Conservation (phyloP, 2,888 invertebrate species). For the Macrosiphum euphorbiae region DNA sequence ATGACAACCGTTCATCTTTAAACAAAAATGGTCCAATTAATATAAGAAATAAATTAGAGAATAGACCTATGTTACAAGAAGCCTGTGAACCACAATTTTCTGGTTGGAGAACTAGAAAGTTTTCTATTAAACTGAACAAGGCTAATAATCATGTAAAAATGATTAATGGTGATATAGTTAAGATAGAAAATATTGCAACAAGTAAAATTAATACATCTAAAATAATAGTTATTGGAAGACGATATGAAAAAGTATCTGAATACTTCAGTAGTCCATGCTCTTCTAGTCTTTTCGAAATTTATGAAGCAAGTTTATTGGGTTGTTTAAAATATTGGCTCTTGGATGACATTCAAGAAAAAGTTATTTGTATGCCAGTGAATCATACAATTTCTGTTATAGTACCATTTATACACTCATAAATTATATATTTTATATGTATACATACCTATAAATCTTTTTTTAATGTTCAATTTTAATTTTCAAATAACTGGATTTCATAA, state of each 20-base stretch:
- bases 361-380: neutral
- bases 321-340: neutral
- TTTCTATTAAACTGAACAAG: neutral
- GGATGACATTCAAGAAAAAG: neutral
- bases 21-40: neutral
- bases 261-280: neutral
- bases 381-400: neutral
- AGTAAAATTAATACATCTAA: neutral
- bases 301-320: neutral
- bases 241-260: neutral
- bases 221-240: neutral
- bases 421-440: neutral
- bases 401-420: neutral
- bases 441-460: neutral
- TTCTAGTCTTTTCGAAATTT: neutral
- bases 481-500: too few relatives aligned
- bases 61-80: neutral
- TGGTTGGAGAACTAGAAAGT: neutral
- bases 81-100: neutral
- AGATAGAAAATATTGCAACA: slow-evolving; percentile 6
- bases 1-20: neutral
- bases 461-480: neutral
- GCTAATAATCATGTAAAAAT: slow-evolving; percentile 8
- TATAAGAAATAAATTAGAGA: neutral
- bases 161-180: neutral